Conservation (phyloP, 2,113 vertebrate genomes). For the Pluvialis apricaria region DNA sequence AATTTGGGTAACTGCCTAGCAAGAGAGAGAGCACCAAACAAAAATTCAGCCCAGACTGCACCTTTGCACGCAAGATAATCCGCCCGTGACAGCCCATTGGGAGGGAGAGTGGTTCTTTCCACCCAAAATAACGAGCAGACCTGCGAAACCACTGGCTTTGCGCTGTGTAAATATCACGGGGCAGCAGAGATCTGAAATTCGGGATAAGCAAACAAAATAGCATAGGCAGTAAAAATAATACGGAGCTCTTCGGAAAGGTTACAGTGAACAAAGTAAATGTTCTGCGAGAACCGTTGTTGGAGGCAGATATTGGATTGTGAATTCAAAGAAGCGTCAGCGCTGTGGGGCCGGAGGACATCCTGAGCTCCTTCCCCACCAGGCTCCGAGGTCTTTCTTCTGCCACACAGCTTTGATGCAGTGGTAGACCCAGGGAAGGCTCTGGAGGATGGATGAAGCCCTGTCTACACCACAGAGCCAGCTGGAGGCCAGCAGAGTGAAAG, state of each 20-base stretch:
- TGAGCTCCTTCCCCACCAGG: not conserved
- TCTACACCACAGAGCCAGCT: not conserved
- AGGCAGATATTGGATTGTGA: not conserved
- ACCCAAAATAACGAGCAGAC: not conserved
- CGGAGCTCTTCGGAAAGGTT: constrained; percentile 41
- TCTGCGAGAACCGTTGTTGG: not conserved
- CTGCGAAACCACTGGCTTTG: not conserved
- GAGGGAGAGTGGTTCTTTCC: not conserved
- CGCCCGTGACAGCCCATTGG: fast-evolving
- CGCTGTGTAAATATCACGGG: not conserved
- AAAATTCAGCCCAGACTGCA: not conserved
- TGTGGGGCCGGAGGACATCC: not conserved
- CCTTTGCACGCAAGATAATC: not conserved
- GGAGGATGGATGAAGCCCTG: not conserved
- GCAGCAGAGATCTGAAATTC: not conserved
- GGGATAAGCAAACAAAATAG: not conserved
- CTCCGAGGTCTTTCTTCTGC: not conserved
- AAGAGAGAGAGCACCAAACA: not conserved
- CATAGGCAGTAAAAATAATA: not conserved
- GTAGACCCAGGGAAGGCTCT: not conserved
- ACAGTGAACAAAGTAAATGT: constrained; percentile 45
- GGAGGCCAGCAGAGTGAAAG: not conserved
- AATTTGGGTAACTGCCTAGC: not conserved
- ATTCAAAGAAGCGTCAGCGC: not conserved
- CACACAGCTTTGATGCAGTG: fast-evolving